A percentile compares a stretch with the other conserved stretches of the same genome.
These are phyloP conservation scores for Procapra przewalskii DNA, from an alignment of 2,113 vertebrate species.

Conservation along the genomic window DNA sequence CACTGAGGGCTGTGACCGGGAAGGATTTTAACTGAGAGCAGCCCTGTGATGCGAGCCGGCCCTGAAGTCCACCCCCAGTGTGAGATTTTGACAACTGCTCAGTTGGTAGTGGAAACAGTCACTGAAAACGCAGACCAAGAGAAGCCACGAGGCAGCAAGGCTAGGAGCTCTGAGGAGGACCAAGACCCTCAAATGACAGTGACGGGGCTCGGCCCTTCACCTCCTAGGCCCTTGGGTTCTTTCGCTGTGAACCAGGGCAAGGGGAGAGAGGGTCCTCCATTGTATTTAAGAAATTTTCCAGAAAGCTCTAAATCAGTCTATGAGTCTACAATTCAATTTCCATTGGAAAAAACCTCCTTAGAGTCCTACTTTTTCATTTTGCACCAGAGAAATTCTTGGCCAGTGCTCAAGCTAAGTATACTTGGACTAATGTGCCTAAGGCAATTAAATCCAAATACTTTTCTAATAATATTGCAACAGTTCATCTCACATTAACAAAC, in stretches of 20 bases:
- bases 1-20: not conserved
- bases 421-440: not conserved
- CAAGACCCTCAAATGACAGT: not conserved
- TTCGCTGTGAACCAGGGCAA: not conserved
- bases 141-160: not conserved
- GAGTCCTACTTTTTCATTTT: not conserved
- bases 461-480: conserved; percentile 24
- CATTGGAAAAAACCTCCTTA: not conserved
- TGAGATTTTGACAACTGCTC: not conserved
- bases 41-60: not conserved
- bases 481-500: conserved; percentile 14
- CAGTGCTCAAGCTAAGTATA: conserved; percentile 7
- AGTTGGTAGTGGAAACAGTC: not conserved
- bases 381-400: conserved; percentile 27
- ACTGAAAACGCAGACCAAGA: not conserved
- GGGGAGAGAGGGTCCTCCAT: not conserved
- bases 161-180: not conserved
- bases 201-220: not conserved
- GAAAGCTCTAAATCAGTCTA: conserved; percentile 38
- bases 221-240: not conserved
- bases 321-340: not conserved
- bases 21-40: not conserved
- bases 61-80: not conserved
- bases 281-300: conserved; percentile 44
- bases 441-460: conserved; percentile 41